These are phyloP conservation scores for Plodia interpunctella DNA, from an alignment of 1,140 invertebrate genomes.

Conservation along the genomic window DNA sequence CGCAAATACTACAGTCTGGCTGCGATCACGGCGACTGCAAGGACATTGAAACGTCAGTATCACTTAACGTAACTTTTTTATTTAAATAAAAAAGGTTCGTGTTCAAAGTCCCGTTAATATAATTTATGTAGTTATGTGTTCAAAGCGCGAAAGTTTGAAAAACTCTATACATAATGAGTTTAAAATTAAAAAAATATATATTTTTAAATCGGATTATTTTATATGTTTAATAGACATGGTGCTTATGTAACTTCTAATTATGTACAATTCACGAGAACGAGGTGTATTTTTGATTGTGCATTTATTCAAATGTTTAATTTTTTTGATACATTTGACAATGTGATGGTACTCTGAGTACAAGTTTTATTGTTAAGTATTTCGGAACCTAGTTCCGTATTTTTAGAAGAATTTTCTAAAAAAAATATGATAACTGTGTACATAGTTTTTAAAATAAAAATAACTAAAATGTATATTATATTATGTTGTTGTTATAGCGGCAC, in stretches of 20 bases:
- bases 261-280: background rate
- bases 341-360: constrained; percentile 65
- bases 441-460: background rate
- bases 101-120: no score
- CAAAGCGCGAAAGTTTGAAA: no score
- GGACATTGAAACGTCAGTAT: no score
- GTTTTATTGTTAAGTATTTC: constrained; percentile 37
- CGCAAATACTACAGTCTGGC: no score
- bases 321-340: constrained; percentile 19
- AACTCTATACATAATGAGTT: no score
- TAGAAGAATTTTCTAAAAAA: background rate
- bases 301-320: constrained; percentile 21
- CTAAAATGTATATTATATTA: background rate
- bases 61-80: no score
- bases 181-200: no score
- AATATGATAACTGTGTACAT: background rate
- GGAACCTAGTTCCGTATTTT: constrained; percentile 32
- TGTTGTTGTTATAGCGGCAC: no score
- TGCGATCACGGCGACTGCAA: no score
- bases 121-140: no score
- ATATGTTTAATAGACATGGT: background rate
- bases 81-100: no score
- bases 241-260: background rate
- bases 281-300: constrained; percentile 9
- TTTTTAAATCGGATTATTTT: no score